Evolutionary conservation across 2,888 invertebrate species (phyloP), one percentile per base, ranked within the genome.

Genomic region (Pteria penguin): DNA sequence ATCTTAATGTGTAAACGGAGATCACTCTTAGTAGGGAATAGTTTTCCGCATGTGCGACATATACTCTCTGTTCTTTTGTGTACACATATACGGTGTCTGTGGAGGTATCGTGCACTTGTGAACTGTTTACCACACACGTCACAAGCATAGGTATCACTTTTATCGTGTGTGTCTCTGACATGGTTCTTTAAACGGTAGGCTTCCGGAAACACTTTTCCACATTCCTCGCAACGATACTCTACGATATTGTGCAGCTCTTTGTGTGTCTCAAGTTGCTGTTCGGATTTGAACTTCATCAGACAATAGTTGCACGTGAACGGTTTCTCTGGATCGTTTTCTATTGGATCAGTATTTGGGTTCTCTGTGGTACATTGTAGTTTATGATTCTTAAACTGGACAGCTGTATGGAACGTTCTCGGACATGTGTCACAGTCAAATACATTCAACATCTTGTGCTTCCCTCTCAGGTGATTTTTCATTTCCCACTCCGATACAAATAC

Each of bases 381-480:
- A 57, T 68, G 68, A 31, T 31, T 54, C 33, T 68, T 68, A 31
- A 31, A 68, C 31, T 68, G 68, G 22, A 68, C 33, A 5, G 55
- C 68, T 8, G 68, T 68, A 11, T 68, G 55, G 52, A 68, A 68
- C 54, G 29, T 55, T 22, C 54, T 68, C 8, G 68, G 52, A 52
- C 68, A 68, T 18, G 68, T 68, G 33, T 68, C 68, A 68, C 68
- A 68, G 18, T 68, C 55, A 33, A 68, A 68, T 22, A 68, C 68
- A 24, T 31, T 31, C 22, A 68, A 26, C 68, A 68, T 68, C 26
- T 68, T 68, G 18, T 68, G 68, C 57, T 68, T 68, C 4, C 68
- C 68, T 31, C 68, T 54, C 68, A 68, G 24, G 18, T 68, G 68
- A 57, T 68, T 68, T 26, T 68, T 68, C 68, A 68, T 68, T 24